Evolutionary conservation across 2,797 vertebrate species (phyloP).

Genomic region (Alfaro cultratus): DNA sequence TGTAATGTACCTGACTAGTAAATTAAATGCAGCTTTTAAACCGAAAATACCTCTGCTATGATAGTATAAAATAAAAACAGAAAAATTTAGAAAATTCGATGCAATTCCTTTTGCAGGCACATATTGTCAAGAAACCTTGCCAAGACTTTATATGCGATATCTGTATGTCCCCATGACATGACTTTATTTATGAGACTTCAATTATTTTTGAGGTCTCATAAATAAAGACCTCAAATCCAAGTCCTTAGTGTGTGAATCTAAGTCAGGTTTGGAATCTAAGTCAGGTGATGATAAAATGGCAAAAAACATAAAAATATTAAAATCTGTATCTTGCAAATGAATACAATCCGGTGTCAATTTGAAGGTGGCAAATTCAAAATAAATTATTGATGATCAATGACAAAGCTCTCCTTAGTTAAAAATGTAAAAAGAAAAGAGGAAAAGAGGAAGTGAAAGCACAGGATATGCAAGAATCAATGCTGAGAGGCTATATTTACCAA

Average conservation of each 20-base stretch:
- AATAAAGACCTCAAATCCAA: not conserved
- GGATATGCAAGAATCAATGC: conserved; percentile 58
- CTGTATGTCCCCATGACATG: not conserved
- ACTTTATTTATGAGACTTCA: too few species aligned
- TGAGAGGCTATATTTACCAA: conserved; percentile 67
- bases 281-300: not conserved
- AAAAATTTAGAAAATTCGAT: not conserved
- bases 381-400: not conserved
- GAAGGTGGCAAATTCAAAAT: not conserved
- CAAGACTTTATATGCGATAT: not conserved
- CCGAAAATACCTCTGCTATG: not conserved
- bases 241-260: not conserved
- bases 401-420: conserved; percentile 6
- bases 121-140: not conserved
- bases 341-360: not conserved
- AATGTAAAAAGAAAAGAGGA: conserved; percentile 13
- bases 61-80: not conserved
- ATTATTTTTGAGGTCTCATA: too few species aligned
- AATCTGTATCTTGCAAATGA: not conserved
- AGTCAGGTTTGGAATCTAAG: not conserved
- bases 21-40: not conserved
- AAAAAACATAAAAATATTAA: not conserved
- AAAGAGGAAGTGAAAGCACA: conserved; percentile 33
- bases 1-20: not conserved
- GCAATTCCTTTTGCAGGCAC: not conserved